A percentile compares a stretch with the other conserved stretches of the same genome.
Evolutionary conservation across 1,140 invertebrate species (phyloP).

Genomic region (Procambarus virginalis): DNA sequence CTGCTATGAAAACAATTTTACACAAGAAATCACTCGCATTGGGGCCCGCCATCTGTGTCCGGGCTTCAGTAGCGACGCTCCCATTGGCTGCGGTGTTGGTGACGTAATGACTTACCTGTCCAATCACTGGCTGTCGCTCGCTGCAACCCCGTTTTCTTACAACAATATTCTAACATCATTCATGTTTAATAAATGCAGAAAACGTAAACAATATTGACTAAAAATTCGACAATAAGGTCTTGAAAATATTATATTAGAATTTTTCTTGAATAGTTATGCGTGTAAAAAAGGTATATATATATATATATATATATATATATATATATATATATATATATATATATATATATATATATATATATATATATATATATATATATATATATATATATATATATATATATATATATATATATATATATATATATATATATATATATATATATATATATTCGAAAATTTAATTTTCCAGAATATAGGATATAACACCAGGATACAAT

Average conservation of each 20-base stretch:
- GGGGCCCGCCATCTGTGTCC: constrained; percentile 46
- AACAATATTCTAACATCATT: background rate
- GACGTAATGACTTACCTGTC: constrained; percentile 29
- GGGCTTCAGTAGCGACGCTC: constrained; percentile 12
- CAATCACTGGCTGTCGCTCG: background rate
- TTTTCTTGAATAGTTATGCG: no score
- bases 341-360: no score
- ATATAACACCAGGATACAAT: no score
- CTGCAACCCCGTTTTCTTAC: background rate
- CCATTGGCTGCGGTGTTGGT: constrained; percentile 30
- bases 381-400: no score
- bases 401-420: no score
- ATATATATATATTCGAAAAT: no score
- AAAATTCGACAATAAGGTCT: background rate
- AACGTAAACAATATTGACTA: background rate
- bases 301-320: no score
- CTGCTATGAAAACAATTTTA: constrained; percentile 36
- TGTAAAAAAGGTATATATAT: no score
- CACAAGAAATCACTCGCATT: constrained; percentile 45
- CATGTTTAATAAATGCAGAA: background rate
- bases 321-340: no score
- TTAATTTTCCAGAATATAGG: no score
- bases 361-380: no score
- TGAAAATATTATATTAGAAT: background rate
- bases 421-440: no score